These are phyloP conservation scores for Mesochorus sp. DNA, from an alignment of 2,888 invertebrate species.

Conservation along the genomic window DNA sequence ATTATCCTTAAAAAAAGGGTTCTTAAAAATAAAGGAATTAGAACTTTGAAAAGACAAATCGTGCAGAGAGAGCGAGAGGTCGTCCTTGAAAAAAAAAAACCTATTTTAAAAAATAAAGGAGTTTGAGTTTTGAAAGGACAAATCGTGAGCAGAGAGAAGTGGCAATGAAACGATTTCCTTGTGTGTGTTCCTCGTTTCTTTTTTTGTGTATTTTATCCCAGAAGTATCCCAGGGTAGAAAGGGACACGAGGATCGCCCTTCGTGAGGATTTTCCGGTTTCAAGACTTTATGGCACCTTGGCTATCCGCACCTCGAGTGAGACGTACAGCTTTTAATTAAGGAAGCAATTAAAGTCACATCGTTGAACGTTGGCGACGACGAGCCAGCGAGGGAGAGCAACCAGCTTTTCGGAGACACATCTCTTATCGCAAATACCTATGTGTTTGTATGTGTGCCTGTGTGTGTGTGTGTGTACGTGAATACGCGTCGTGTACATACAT, in stretches of 20 bases:
- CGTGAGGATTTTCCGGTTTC: constrained; percentile 26
- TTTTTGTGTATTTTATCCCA: too few relatives aligned
- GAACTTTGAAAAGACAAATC: too few relatives aligned
- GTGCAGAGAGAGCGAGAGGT: too few relatives aligned
- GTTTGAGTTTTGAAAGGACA: too few relatives aligned
- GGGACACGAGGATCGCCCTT: not conserved
- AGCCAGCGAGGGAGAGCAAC: not conserved
- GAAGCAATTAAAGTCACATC: constrained; percentile 67
- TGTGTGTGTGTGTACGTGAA: not conserved
- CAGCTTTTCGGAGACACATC: constrained; percentile 51
- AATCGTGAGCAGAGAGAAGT: too few relatives aligned
- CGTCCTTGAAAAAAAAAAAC: too few relatives aligned
- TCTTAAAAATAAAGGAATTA: too few relatives aligned
- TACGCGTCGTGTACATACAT: constrained; percentile 5
- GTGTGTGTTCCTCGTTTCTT: not conserved
- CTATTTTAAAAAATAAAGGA: too few relatives aligned
- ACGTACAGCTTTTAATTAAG: constrained; percentile 67
- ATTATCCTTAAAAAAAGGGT: too few relatives aligned
- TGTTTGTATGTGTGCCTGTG: too few relatives aligned
- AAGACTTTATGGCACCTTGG: constrained; percentile 37
- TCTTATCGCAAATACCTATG: constrained; percentile 49
- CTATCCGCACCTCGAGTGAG: constrained; percentile 58
- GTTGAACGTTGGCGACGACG: constrained; percentile 56
- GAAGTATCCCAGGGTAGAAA: too few relatives aligned
- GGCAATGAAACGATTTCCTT: too few relatives aligned